Evolutionary conservation across 2,797 vertebrate genomes (phyloP).

Genomic region (Paedocypris micromegethes): DNA sequence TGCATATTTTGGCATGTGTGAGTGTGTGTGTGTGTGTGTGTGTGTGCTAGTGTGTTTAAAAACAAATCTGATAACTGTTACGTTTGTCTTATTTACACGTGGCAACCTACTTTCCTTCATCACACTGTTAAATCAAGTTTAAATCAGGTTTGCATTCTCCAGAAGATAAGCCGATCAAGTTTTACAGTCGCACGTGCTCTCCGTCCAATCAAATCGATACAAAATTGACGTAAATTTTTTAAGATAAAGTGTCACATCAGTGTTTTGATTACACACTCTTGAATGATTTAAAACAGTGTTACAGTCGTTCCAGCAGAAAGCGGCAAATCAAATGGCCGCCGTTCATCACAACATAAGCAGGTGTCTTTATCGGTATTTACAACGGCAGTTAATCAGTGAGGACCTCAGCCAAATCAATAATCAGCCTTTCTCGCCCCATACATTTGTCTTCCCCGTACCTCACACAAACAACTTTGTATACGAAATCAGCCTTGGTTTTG

Average conservation of each 20-base stretch:
- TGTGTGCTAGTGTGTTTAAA: too few relatives aligned
- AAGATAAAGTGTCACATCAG: background rate
- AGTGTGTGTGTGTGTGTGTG: too few relatives aligned
- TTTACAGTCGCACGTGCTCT: too few relatives aligned
- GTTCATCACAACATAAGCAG: conserved; percentile 49
- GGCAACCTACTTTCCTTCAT: too few relatives aligned
- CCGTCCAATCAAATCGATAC: too few relatives aligned
- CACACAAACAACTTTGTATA: conserved; percentile 38
- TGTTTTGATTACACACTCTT: conserved; percentile 16
- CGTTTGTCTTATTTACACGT: too few relatives aligned
- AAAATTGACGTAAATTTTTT: too few relatives aligned
- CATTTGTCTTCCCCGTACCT: conserved; percentile 45
- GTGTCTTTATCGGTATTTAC: conserved; percentile 54
- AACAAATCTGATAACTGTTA: too few relatives aligned
- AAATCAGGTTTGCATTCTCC: too few relatives aligned
- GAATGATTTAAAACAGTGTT: conserved; percentile 24
- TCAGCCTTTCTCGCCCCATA: conserved; percentile 42
- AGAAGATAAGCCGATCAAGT: too few relatives aligned
- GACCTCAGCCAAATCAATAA: conserved; percentile 48
- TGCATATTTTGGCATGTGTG: too few relatives aligned
- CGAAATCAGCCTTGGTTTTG: conserved; percentile 36
- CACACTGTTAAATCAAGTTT: too few relatives aligned
- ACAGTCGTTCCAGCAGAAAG: conserved; percentile 28
- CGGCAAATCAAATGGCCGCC: conserved; percentile 39
- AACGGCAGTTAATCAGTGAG: conserved; percentile 48